These are phyloP conservation scores for Aphelenchoides avenae DNA, from an alignment of 1,140 invertebrate species.

Conservation along the genomic window DNA sequence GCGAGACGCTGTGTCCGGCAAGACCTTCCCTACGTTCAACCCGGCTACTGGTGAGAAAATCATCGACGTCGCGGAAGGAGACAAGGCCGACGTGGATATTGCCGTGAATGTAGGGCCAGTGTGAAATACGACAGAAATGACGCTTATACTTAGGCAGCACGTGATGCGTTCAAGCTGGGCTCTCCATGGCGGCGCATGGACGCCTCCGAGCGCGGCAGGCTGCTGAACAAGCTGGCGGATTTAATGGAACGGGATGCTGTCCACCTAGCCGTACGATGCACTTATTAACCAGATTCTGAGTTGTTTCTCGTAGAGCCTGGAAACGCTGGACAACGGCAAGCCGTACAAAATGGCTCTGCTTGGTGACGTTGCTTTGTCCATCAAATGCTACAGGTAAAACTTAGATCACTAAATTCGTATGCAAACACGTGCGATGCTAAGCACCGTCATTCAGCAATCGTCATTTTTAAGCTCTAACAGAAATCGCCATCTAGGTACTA, in stretches of 20 bases:
- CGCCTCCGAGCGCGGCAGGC: constrained; percentile 66
- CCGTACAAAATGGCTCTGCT: constrained; percentile 67
- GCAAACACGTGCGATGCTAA: too few relatives aligned
- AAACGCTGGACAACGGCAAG: constrained; percentile 85
- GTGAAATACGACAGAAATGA: too few relatives aligned
- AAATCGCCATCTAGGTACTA: constrained; percentile 73
- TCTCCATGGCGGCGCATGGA: constrained; percentile 76
- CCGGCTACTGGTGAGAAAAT: constrained; percentile 76
- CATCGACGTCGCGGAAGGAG: constrained; percentile 73
- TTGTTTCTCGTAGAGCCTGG: constrained; percentile 67
- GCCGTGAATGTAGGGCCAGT: constrained; percentile 57
- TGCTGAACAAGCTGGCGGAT: constrained; percentile 67
- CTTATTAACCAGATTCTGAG: constrained; percentile 14
- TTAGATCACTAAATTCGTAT: too few relatives aligned
- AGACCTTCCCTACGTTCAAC: constrained; percentile 81
- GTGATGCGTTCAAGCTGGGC: constrained; percentile 70
- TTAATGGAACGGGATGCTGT: constrained; percentile 71
- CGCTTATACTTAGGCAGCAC: constrained; percentile 74
- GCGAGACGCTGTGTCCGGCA: constrained; percentile 74
- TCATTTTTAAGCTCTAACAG: too few relatives aligned
- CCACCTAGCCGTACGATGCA: constrained; percentile 68
- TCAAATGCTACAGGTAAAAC: constrained; percentile 67
- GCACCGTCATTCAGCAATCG: too few relatives aligned
- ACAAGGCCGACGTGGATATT: constrained; percentile 63
- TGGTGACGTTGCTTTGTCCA: constrained; percentile 68